Evolutionary conservation across 2,888 invertebrate species (phyloP).

Genomic region (Glaucopsyche alexis): DNA sequence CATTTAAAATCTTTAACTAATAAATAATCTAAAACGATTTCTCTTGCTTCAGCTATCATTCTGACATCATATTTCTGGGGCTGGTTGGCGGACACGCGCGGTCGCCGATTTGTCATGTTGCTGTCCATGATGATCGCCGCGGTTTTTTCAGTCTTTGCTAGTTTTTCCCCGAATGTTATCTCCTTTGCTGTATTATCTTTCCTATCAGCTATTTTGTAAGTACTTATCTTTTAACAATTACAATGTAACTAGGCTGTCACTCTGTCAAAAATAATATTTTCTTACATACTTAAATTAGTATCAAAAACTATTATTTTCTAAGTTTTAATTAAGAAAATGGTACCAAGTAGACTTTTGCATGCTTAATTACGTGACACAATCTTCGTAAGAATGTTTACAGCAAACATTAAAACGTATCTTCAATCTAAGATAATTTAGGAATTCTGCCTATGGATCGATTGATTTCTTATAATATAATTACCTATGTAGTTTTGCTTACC

Average conservation of each 20-base stretch:
- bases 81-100: slow-evolving; percentile 86
- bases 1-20: too few relatives aligned
- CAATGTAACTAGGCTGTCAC: neutral
- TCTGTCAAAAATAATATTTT: neutral
- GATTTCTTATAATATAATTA: too few relatives aligned
- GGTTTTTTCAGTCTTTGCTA: slow-evolving; percentile 77
- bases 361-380: too few relatives aligned
- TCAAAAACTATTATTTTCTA: too few relatives aligned
- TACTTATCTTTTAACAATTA: slow-evolving; percentile 34
- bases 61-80: slow-evolving; percentile 90
- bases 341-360: too few relatives aligned
- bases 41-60: slow-evolving; percentile 77
- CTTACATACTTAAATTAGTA: neutral
- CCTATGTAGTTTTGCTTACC: too few relatives aligned
- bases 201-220: slow-evolving; percentile 83
- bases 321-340: too few relatives aligned
- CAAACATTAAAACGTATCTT: too few relatives aligned
- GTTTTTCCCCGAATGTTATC: slow-evolving; percentile 80
- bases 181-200: slow-evolving; percentile 82
- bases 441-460: too few relatives aligned
- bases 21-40: neutral
- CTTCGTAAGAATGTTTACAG: too few relatives aligned
- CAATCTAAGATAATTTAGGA: too few relatives aligned
- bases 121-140: slow-evolving; percentile 75
- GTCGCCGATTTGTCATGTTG: slow-evolving; percentile 82